Percentiles rank a stretch among this genome's conserved stretches.
Conservation (phyloP, 2,797 vertebrate species). For the Propithecus deckenii region DNA sequence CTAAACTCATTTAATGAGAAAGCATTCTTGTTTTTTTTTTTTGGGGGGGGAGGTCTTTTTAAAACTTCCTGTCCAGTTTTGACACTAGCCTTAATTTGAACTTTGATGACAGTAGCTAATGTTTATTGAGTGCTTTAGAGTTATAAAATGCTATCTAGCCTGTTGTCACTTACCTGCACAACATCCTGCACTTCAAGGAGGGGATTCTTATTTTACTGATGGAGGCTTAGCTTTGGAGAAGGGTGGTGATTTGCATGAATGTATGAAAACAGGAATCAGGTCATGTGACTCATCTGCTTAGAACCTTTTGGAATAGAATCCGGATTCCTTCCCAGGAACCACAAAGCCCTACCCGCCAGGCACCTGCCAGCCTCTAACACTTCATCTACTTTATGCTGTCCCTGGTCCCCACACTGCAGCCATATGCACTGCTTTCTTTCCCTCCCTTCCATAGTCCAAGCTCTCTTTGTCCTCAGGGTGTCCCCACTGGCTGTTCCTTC, state of each 20-base stretch:
- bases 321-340: not conserved
- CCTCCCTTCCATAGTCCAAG: not conserved
- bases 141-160: not conserved
- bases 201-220: not conserved
- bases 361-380: not conserved
- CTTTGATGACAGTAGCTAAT: not conserved
- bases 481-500: not conserved
- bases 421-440: not conserved
- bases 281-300: not conserved
- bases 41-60: not conserved
- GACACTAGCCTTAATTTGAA: not conserved
- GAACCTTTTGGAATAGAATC: not conserved
- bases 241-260: not conserved
- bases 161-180: not conserved
- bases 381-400: not conserved
- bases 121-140: not conserved
- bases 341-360: not conserved
- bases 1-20: not conserved
- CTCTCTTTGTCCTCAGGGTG: not conserved
- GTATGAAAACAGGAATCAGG: not conserved
- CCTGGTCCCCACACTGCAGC: not conserved
- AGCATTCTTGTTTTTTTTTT: not conserved
- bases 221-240: not conserved
- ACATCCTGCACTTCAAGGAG: not conserved
- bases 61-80: not conserved